Percentiles rank a stretch among this genome's conserved stretches.
These are phyloP conservation scores for Thermophis baileyi DNA, from an alignment of 2,113 vertebrate genomes.

Conservation along the genomic window DNA sequence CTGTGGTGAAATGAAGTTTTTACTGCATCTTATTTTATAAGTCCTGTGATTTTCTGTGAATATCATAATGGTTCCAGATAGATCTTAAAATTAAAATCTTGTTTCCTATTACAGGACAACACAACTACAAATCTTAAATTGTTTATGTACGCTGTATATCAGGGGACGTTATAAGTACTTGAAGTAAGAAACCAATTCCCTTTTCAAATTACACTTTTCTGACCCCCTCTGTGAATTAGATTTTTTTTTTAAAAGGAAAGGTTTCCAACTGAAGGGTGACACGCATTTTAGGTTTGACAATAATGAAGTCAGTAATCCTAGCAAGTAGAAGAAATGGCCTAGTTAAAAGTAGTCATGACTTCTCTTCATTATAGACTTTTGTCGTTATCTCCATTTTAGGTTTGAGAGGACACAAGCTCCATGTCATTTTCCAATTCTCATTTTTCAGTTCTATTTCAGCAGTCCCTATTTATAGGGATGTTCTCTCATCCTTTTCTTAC, in stretches of 20 bases:
- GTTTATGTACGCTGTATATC: constrained; percentile 21
- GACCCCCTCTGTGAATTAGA: constrained; percentile 11
- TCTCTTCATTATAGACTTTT: constrained; percentile 56
- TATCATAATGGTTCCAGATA: constrained; percentile 38
- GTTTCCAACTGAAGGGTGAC: constrained; percentile 43
- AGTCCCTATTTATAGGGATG: constrained; percentile 45
- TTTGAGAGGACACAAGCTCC: constrained; percentile 46
- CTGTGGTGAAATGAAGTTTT: constrained; percentile 25
- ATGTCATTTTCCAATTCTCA: constrained; percentile 53
- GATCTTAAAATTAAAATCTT: constrained; percentile 52
- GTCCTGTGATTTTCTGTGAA: constrained; percentile 22
- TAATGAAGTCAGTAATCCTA: constrained; percentile 56
- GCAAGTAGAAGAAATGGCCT: constrained; percentile 49
- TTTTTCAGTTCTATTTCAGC: constrained; percentile 59
- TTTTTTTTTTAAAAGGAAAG: constrained; percentile 27
- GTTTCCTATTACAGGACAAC: constrained; percentile 40
- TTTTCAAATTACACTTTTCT: constrained; percentile 28
- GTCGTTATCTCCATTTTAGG: constrained; percentile 55
- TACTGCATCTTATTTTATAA: neutral
- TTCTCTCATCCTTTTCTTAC: constrained; percentile 53
- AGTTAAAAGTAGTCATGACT: constrained; percentile 61
- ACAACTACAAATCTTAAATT: neutral
- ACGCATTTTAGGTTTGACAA: neutral
- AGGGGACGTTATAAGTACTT: constrained; percentile 25
- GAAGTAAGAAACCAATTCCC: constrained; percentile 32